Percentiles rank a stretch among this genome's conserved stretches.
phyloP scores from a whole-genome alignment of 2,888 invertebrate genomes.

The Cephus runcator region DNA sequence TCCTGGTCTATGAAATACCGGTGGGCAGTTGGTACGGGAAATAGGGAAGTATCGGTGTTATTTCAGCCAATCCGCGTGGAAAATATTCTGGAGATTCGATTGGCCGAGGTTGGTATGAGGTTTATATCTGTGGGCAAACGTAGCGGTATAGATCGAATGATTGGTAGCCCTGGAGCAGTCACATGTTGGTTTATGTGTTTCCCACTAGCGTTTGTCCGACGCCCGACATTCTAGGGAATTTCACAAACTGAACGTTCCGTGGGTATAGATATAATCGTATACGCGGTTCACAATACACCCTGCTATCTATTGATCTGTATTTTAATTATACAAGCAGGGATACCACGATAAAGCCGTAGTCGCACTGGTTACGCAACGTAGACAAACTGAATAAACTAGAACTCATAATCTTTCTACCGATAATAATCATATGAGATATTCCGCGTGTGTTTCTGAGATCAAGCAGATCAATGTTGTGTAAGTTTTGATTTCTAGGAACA shows the following conservation, averaged over 20 bases:
- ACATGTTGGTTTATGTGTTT: conserved; percentile 15
- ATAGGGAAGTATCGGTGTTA: background rate
- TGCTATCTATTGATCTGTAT: conserved; percentile 45
- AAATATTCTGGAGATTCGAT: conserved; percentile 3
- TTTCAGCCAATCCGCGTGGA: conserved; percentile 4
- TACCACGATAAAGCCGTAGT: background rate
- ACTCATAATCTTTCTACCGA: background rate
- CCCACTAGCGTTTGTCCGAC: conserved; percentile 9
- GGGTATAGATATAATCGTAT: background rate
- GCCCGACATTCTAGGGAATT: background rate
- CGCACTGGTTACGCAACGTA: background rate
- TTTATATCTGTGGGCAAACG: conserved; percentile 3
- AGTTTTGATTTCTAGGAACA: background rate
- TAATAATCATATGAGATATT: background rate
- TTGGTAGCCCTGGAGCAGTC: conserved; percentile 35
- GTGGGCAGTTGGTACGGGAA: background rate
- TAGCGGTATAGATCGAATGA: conserved; percentile 13
- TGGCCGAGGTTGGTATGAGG: conserved; percentile 1
- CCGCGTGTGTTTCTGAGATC: background rate
- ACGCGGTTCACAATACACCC: background rate
- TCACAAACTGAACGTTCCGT: background rate
- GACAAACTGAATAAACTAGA: background rate
- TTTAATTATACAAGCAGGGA: conserved; percentile 40
- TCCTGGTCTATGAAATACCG: background rate
- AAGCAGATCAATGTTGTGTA: no score